Evolutionary conservation across 1,140 invertebrate species (phyloP), one percentile per base, ranked within the genome.

Genomic region (Drosophila kurseongensis): DNA sequence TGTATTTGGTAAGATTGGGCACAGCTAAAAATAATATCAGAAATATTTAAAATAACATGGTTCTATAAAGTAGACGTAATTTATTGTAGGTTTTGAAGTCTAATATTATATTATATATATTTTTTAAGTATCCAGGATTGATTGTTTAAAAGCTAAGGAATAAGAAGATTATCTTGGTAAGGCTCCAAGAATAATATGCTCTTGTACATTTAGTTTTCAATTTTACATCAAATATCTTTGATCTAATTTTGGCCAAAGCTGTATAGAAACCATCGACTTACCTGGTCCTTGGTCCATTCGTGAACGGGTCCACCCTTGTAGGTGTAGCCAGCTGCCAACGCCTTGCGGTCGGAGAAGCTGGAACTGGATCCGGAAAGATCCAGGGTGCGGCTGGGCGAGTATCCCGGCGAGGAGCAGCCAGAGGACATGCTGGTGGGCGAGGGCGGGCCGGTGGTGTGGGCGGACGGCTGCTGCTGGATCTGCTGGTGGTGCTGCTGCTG

Each of bases 251-350:
- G 7, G 1, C 12, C 6, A 8, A 0, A 13, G 10, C 4, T n/a
- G 0, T 48, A 5, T 23, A 27, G 23, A 7, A 27, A 13, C 23
- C 7, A 6, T 2, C 3, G 0, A 44, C 47, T 35, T 10, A 97
- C 97, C 94, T 98, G 96, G 91, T 97, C 96, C 91, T 96, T 96
- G 72, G 94, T 96, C 97, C 97, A 98, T 79, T 97, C 96, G 23
- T 94, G 94, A 51, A 97, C 95, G 5, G 96, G 95, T 16, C 94
- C 94, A 47, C 94, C 94, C 76, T 96, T 95, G 94, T 95, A 96
- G 66, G 95, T 94, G 62, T 95, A 94, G 10, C 90, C 78, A 3
- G 85, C 90, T 0, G 90, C 90, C 1, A 74, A 65, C 29, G 79
- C 81, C 50, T 92, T 92, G 29, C 91, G 88, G 54, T 92, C 92